Base-by-base conservation (phyloP, 2,888 invertebrate genomes). In the Meiosimyza decipiens region DNA sequence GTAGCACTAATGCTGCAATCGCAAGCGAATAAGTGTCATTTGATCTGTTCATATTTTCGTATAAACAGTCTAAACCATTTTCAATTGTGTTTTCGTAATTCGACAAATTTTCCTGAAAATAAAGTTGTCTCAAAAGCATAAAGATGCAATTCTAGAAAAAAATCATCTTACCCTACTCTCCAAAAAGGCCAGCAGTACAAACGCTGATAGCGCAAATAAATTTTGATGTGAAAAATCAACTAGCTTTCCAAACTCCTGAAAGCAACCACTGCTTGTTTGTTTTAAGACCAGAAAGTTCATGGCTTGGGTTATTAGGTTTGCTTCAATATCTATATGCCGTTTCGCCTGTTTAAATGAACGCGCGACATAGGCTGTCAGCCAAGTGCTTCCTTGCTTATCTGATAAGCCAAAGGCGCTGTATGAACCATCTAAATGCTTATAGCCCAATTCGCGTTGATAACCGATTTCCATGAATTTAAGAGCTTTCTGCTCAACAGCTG, bases 311-410 rank as follows among this genome's bases (percentile, higher is more conserved):
- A 95, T 89, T 6, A 95, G 89, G 64, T 87, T 86, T 47, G 90
- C 88, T 76, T 96, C 95, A 40, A 96, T 89, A 77, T 90, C 90
- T 33, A 95, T 93, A 81, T 92, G 92, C 22, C 88, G 87, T 54
- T 88, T 89, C 0, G 95, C 95, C 85, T 93, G 92, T 72, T 90
- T 90, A 86, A 96, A 94, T 1, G 94, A 92, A 78, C 93, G 90
- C 1, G 92, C 90, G 1, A 95, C 95, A 83, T 96, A 96, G 0
- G 96, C 95, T 2, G 96, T 95, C 73, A 96, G 87, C 95, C 94
- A 93, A 1, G 91, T 91, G 54, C 94, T 95, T 0, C 95, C 92
- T 0, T 88, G 83, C 0, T 87, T 81, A 80, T 92, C 92, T 0
- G 90, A 87, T 7, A 91, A 88, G 0, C 95, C 94, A 81, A 95